A percentile compares a stretch with the other conserved stretches of the same genome.
phyloP scores from a whole-genome alignment of 1,140 invertebrate genomes.

The Macrobrachium nipponense region DNA sequence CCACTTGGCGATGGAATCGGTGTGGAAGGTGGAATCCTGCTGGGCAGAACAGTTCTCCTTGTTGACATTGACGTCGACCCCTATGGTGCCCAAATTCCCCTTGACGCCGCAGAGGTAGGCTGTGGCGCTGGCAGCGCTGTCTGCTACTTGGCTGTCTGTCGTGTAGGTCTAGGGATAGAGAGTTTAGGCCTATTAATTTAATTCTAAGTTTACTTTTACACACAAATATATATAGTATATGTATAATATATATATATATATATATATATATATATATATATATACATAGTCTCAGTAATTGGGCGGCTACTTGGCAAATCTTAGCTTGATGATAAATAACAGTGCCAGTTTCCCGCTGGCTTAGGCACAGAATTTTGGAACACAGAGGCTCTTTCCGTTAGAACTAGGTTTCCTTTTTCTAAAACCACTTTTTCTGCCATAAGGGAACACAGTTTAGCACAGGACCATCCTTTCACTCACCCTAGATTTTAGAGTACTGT shows the following conservation, averaged over 20 bases:
- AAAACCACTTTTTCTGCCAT: no score
- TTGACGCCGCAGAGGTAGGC: constrained; percentile 89
- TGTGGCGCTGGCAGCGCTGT: constrained; percentile 89
- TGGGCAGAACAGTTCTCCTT: constrained; percentile 71
- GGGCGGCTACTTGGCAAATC: no score
- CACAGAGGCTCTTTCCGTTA: no score
- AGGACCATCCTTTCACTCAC: no score
- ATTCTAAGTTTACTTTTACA: neutral
- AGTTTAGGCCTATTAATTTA: neutral
- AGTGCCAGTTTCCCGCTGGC: no score
- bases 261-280: neutral
- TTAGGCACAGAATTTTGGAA: no score
- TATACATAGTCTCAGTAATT: no score
- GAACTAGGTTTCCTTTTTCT: no score
- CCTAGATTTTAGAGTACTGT: no score
- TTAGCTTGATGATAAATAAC: no score
- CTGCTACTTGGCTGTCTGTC: constrained; percentile 71
- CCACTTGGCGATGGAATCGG: constrained; percentile 75
- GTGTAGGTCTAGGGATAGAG: constrained; percentile 51
- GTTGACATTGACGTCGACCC: constrained; percentile 55
- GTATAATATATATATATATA: neutral
- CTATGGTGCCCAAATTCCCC: constrained; percentile 62
- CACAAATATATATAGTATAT: neutral
- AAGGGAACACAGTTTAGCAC: no score
- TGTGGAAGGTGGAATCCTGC: constrained; percentile 71